phyloP scores from a whole-genome alignment of 2,113 vertebrate species.

The Gymnocephalus cernua region DNA sequence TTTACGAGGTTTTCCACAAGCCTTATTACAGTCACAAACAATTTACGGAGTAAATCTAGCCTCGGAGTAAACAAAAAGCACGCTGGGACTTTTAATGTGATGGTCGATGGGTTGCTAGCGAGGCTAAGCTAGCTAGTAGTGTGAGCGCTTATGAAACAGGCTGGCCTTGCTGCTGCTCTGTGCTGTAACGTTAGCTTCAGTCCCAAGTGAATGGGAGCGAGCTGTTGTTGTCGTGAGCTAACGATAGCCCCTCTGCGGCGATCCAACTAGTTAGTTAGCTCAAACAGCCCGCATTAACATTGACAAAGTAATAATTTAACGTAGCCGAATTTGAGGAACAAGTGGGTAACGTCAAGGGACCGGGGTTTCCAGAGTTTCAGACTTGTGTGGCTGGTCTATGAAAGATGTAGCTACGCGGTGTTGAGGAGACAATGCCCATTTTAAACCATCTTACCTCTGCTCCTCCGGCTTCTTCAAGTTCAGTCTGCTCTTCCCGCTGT shows the following conservation, averaged over 20 bases:
- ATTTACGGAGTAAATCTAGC: background rate
- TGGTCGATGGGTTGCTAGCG: background rate
- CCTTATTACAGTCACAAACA: background rate
- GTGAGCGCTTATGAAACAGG: conserved; percentile 4
- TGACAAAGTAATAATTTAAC: conserved; percentile 28
- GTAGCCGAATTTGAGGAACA: fast-evolving
- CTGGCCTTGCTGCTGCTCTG: conserved; percentile 42
- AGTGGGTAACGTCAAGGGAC: too few relatives aligned
- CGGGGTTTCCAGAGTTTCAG: fast-evolving
- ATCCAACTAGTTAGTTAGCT: conserved; percentile 33
- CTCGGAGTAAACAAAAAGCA: background rate
- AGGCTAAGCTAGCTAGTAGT: conserved; percentile 41
- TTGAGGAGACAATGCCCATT: conserved; percentile 19
- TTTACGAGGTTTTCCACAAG: background rate
- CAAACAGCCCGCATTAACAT: background rate
- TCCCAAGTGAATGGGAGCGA: background rate
- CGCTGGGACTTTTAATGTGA: background rate
- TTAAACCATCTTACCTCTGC: conserved; percentile 79
- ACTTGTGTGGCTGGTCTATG: fast-evolving
- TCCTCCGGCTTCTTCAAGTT: conserved; percentile 78
- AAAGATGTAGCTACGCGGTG: background rate
- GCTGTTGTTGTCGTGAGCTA: conserved; percentile 46
- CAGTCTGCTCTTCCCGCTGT: conserved; percentile 80
- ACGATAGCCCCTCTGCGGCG: conserved; percentile 24
- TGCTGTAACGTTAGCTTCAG: conserved; percentile 36